Conservation (phyloP, 2,113 vertebrate species). For the Anoura caudifer region DNA sequence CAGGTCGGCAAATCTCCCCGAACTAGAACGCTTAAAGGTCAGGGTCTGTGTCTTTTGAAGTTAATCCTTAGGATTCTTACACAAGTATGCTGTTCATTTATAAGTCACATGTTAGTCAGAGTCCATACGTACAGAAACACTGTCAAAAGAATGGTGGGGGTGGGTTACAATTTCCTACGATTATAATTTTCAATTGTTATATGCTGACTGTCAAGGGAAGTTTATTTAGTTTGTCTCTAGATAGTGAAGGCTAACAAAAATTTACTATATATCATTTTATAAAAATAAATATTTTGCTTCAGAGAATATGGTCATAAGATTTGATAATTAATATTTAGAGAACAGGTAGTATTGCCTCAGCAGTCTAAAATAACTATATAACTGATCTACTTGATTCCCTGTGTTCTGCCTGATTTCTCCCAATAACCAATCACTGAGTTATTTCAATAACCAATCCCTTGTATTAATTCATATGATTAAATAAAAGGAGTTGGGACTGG, state of each 20-base stretch:
- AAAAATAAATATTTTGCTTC: background rate
- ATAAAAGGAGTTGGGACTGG: background rate
- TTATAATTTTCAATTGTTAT: too few species aligned
- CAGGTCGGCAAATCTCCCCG: too few species aligned
- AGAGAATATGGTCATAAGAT: background rate
- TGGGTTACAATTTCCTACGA: too few species aligned
- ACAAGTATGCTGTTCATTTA: too few species aligned
- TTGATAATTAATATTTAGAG: background rate
- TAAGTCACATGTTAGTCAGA: too few species aligned
- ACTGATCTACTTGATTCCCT: background rate
- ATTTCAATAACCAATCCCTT: background rate
- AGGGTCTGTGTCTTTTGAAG: too few species aligned
- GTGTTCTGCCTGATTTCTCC: background rate
- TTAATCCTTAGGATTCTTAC: too few species aligned
- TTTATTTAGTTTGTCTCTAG: background rate
- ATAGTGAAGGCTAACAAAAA: background rate
- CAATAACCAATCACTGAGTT: background rate
- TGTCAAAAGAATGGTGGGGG: too few species aligned
- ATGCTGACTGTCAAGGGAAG: background rate
- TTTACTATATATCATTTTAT: background rate
- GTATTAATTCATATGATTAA: constrained; percentile 18
- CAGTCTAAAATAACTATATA: background rate
- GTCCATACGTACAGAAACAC: too few species aligned
- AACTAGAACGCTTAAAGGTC: too few species aligned
- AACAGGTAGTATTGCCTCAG: background rate